Evolutionary conservation across 2,797 vertebrate species (phyloP), one percentile per base, ranked within the genome.

Genomic region (Artibeus lituratus): DNA sequence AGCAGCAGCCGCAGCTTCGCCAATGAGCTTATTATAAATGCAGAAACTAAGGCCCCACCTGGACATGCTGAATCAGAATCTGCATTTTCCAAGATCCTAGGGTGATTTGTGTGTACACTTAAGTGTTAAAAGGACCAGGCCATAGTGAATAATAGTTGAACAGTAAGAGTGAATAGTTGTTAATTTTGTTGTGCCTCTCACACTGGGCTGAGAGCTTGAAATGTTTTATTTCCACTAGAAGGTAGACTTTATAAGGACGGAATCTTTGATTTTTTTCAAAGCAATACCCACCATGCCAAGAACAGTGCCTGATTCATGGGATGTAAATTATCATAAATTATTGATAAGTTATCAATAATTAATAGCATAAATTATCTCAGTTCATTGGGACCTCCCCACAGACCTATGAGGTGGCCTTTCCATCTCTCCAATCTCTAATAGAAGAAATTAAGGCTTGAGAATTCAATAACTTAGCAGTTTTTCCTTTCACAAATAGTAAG

Each of bases 221-320:
- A 49, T 19, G 32, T 42, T 44, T 93, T 81, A 51, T 80, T 92
- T 74, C 44, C 65, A 89, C 32, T 35, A 37, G 21, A 90, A 57
- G 11, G 35, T 42, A 90, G 81, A 81, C 12, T 92, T 74, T 37
- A 57, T 9, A n/a, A 51, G 16, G 37, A 88, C 12, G 59, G 42
- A 83, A 59, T 18, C n/a, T 62, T 77, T 47, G 1, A 24, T 42
- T 49, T 82, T 32, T 49, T 47, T 65, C 21, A 2, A 29, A 55
- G 51, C 21, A 67, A 1, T 44, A 21, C 49, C 10, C 18, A 5
- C 32, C 39, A 10, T 2, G 14, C 51, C 42, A 70, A 65, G 49
- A 55, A 53, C n/a, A 55, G 9, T 2, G 1, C 55, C 62, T n/a
- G 42, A 19, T 10, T 62, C 32, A 10, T 10, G 15, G 6, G 18